Conservation (phyloP, 2,113 vertebrate species). For the Pseudorasbora parva region DNA sequence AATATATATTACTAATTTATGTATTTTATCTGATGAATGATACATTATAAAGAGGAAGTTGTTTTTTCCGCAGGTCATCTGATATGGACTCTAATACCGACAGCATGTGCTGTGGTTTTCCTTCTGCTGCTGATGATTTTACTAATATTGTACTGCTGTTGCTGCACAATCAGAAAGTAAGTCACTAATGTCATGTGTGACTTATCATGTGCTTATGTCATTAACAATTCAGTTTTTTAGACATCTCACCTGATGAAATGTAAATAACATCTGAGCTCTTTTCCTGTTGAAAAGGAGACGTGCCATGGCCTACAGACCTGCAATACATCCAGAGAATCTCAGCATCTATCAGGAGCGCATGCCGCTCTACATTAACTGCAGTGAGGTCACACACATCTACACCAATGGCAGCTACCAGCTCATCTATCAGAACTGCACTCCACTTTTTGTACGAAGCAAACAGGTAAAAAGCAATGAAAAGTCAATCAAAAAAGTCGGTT, state of each 20-base stretch:
- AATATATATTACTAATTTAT: too few species aligned
- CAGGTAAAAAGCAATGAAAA: conserved; percentile 62
- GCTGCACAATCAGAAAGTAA: conserved; percentile 22
- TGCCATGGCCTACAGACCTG: not conserved
- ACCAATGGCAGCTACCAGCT: conserved; percentile 81
- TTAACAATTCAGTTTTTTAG: too few species aligned
- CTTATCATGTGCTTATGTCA: too few species aligned
- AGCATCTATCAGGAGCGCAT: conserved; percentile 69
- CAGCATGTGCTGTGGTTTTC: not conserved
- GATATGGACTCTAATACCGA: not conserved
- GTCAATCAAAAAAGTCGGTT: too few species aligned
- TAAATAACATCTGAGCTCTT: not conserved
- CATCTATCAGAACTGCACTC: conserved; percentile 80
- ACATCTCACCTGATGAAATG: not conserved
- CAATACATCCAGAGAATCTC: conserved; percentile 57
- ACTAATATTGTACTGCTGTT: conserved; percentile 17
- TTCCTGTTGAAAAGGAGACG: not conserved
- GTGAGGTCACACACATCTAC: conserved; percentile 77
- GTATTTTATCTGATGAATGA: too few species aligned
- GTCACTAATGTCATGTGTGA: not conserved
- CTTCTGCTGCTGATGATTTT: conserved; percentile 23
- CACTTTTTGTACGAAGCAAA: conserved; percentile 72
- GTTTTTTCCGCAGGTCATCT: not conserved
- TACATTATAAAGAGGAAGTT: not conserved
- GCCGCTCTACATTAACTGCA: conserved; percentile 79